Base-by-base conservation (phyloP, 1,140 invertebrate genomes). In the Lordiphosa stackelbergi region DNA sequence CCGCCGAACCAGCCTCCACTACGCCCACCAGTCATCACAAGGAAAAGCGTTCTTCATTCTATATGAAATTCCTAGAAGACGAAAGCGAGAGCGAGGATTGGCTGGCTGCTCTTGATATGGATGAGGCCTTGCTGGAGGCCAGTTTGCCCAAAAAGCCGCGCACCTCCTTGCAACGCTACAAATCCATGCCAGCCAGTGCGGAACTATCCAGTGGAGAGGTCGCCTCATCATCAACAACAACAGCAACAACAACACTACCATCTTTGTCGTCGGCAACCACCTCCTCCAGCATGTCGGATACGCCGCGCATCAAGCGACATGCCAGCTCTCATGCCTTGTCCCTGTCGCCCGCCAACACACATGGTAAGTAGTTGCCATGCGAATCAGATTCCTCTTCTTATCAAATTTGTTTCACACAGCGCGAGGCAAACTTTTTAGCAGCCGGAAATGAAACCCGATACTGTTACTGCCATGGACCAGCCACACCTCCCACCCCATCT, bases 11-110 rank as follows among this genome's bases (percentile, higher is more conserved):
- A n/a, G 55, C 37, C 2, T 45, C 11, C 6, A 79, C 74, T 12
- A 79, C 74, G 5, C 74, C 73, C 24, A 83, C 69, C 34, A 78
- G 70, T 4, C 59, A 79, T 11, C 42, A 56, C 37, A 73, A 72
- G 8, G 60, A 81, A 0, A 85, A 86, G 42, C 69, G 78, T 4
- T 58, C 81, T 0, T 87, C 85, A 4, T 79, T 79, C 45, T 87
- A 87, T 53, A 85, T 85, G 85, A 85, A 86, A 38, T 87, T 87
- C 48, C 53, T 87, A 12, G 85, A 87, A 40, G 85, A 87, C 53
- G 85, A 86, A 13, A 70, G 63, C 35, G 75, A 79, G 22, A 48
- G 66, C 4, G 85, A 87, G 37, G 85, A 87, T 51, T 87, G 73
- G 70, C 66, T 87, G 19, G 43, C 36, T 5, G 74, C 77, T 5